These are phyloP conservation scores for Sphecodes monilicornis DNA, from an alignment of 2,888 invertebrate genomes.

Conservation along the genomic window DNA sequence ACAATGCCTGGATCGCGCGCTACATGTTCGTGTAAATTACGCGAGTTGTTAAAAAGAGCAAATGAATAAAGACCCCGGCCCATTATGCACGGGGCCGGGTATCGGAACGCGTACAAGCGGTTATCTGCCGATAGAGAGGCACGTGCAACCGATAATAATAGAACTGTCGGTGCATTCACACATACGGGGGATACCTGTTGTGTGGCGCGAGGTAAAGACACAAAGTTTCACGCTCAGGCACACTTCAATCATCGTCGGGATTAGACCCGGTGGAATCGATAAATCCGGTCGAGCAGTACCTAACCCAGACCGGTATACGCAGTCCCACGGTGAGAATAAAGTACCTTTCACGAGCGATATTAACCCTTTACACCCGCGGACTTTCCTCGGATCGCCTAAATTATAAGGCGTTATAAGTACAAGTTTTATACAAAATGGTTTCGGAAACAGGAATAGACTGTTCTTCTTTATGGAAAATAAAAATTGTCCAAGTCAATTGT, in stretches of 20 bases:
- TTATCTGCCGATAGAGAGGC: slow-evolving; percentile 72
- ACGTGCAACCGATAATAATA: slow-evolving; percentile 77
- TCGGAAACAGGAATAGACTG: no score
- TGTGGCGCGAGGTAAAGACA: slow-evolving; percentile 57
- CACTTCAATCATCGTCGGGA: slow-evolving; percentile 57
- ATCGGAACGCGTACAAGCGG: slow-evolving; percentile 63
- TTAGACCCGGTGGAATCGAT: slow-evolving; percentile 59
- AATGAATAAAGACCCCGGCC: slow-evolving; percentile 47
- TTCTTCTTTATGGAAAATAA: no score
- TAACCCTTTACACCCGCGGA: not conserved
- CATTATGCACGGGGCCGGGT: slow-evolving; percentile 40
- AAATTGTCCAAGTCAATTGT: no score
- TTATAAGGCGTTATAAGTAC: no score
- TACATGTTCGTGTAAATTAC: slow-evolving; percentile 36
- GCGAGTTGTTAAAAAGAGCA: slow-evolving; percentile 37
- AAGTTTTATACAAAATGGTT: not conserved
- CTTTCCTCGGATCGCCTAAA: not conserved
- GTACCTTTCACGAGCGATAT: slow-evolving; percentile 4
- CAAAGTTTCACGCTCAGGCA: slow-evolving; percentile 60
- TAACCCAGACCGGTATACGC: not conserved
- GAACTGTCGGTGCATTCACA: slow-evolving; percentile 75
- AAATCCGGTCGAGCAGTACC: slow-evolving; percentile 38
- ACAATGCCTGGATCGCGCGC: slow-evolving; percentile 34
- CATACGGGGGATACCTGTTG: slow-evolving; percentile 69
- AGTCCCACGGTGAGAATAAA: slow-evolving; percentile 25